A percentile compares a stretch with the other conserved stretches of the same genome.
phyloP scores from a whole-genome alignment of 2,113 vertebrate species.

The Sapajus apella region DNA sequence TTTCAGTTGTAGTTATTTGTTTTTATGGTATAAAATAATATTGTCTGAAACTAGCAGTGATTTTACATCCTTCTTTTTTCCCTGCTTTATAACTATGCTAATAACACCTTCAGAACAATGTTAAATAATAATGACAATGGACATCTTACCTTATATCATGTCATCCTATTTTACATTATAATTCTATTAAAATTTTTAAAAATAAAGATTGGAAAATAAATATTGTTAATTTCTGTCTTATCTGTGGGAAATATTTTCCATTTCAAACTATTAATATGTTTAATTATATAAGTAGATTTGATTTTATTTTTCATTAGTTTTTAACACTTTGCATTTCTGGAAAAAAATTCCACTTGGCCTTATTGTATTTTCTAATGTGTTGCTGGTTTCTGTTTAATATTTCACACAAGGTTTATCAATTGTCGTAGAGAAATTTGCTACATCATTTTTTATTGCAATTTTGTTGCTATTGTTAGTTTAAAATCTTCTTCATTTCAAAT shows the following conservation, averaged over 20 bases:
- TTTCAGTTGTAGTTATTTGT: neutral
- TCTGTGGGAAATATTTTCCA: neutral
- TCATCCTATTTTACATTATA: neutral
- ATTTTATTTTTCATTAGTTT: neutral
- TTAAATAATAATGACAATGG: neutral
- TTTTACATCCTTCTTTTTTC: neutral
- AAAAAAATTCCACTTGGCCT: neutral
- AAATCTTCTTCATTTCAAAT: neutral
- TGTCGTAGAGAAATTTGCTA: neutral
- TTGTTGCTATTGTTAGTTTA: neutral
- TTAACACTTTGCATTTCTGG: neutral
- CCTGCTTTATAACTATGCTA: neutral
- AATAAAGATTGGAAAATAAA: neutral
- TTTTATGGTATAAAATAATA: constrained; percentile 11
- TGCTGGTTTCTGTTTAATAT: neutral
- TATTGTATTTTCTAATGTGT: neutral
- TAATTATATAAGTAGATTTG: neutral
- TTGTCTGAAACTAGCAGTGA: neutral
- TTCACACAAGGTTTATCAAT: neutral
- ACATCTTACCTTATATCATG: neutral
- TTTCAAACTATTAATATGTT: neutral
- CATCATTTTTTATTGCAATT: neutral
- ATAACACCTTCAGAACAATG: neutral
- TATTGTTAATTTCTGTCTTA: neutral
- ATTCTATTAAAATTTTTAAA: neutral